Conservation (phyloP, 1,140 invertebrate genomes). For the Anastrepha ludens region DNA sequence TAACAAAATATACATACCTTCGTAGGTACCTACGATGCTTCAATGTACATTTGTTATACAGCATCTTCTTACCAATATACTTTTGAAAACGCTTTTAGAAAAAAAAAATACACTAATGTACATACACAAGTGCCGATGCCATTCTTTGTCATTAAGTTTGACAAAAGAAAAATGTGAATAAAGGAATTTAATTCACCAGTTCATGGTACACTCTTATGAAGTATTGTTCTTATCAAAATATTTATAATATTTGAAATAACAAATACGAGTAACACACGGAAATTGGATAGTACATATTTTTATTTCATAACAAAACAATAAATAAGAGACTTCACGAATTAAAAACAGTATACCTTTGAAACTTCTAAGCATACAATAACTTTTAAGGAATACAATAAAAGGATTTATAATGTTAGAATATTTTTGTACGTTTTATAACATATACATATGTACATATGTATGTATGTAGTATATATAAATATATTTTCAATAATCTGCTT, state of each 20-base stretch:
- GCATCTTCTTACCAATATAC: no score
- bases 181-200: no score
- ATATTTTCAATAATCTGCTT: not conserved
- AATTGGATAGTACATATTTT: not conserved
- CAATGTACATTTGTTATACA: no score
- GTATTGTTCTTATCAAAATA: not conserved
- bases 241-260: not conserved
- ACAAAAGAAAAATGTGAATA: no score
- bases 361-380: not conserved
- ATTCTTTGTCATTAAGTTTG: no score
- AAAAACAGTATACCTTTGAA: not conserved
- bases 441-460: not conserved
- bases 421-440: not conserved
- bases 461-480: not conserved
- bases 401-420: not conserved
- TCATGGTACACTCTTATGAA: not conserved
- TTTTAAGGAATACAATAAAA: not conserved
- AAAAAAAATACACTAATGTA: no score
- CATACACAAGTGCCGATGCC: no score
- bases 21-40: no score
- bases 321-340: not conserved
- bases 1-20: no score
- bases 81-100: no score
- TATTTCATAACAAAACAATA: conserved; percentile 11
- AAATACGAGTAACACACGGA: not conserved